phyloP scores from a whole-genome alignment of 2,888 invertebrate species.

The Xestoiulus laeticollis region DNA sequence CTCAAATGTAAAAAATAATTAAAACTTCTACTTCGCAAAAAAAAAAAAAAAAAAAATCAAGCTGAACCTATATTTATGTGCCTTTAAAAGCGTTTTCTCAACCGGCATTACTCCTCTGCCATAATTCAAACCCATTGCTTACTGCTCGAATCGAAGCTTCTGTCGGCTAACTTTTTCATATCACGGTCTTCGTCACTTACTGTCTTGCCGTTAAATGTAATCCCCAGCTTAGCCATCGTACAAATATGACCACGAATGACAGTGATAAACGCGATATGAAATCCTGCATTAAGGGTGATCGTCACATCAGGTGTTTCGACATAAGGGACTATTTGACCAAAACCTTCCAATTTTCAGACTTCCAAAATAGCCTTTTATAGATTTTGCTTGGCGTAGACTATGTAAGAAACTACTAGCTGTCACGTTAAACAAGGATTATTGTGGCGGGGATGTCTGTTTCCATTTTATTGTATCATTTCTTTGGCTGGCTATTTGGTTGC shows the following conservation, averaged over 20 bases:
- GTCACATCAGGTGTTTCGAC: constrained; percentile 19
- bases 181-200: neutral
- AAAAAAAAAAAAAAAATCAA: too few species aligned
- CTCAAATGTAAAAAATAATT: too few species aligned
- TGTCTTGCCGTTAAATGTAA: constrained; percentile 7
- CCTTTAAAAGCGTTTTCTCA: too few species aligned
- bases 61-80: too few species aligned
- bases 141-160: neutral
- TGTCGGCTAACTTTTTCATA: neutral
- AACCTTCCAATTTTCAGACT: neutral
- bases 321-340: neutral
- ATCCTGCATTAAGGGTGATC: neutral
- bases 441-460: neutral
- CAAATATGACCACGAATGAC: constrained; percentile 29
- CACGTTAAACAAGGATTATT: neutral
- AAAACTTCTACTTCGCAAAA: too few species aligned
- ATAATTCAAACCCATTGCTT: too few species aligned
- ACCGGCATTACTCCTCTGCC: too few species aligned
- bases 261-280: constrained; percentile 8
- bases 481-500: too few species aligned
- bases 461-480: too few species aligned
- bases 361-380: neutral
- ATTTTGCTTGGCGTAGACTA: neutral
- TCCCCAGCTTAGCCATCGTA: constrained; percentile 9
- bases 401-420: neutral